Conservation (phyloP, 2,888 invertebrate genomes). For the Phlogophora meticulosa region DNA sequence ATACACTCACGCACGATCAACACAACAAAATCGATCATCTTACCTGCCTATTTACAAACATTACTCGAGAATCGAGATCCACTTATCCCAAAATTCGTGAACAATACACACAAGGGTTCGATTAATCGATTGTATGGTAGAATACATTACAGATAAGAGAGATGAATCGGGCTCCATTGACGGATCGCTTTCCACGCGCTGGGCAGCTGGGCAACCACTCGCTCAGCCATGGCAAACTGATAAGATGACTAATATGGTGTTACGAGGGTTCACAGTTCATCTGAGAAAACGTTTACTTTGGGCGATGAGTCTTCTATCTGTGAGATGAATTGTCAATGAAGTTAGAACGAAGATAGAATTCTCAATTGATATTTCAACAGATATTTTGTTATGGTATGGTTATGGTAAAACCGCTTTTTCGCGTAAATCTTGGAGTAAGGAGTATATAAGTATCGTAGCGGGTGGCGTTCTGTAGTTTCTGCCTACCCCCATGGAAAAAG, state of each 20-base stretch:
- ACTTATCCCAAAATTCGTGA: constrained; percentile 54
- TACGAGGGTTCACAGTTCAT: constrained; percentile 57
- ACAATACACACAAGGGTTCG: constrained; percentile 44
- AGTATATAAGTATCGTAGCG: too few relatives aligned
- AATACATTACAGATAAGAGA: constrained; percentile 66
- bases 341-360: neutral
- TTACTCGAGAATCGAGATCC: constrained; percentile 32
- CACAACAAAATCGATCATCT: constrained; percentile 36
- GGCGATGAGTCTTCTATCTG: constrained; percentile 20
- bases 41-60: constrained; percentile 38
- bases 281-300: constrained; percentile 40
- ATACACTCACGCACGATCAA: neutral
- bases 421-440: too few relatives aligned
- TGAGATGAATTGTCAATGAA: constrained; percentile 30
- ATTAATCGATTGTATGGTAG: constrained; percentile 48
- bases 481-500: too few relatives aligned
- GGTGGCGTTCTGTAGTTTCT: too few relatives aligned
- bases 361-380: neutral
- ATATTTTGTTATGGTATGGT: neutral
- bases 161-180: constrained; percentile 62
- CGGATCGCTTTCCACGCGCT: constrained; percentile 45
- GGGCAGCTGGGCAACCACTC: constrained; percentile 36
- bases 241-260: constrained; percentile 52
- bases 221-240: constrained; percentile 57
- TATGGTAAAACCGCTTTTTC: too few relatives aligned